A percentile compares a stretch with the other conserved stretches of the same genome.
Evolutionary conservation across 2,113 vertebrate species (phyloP).

Genomic region (Rhynchomys soricoides): DNA sequence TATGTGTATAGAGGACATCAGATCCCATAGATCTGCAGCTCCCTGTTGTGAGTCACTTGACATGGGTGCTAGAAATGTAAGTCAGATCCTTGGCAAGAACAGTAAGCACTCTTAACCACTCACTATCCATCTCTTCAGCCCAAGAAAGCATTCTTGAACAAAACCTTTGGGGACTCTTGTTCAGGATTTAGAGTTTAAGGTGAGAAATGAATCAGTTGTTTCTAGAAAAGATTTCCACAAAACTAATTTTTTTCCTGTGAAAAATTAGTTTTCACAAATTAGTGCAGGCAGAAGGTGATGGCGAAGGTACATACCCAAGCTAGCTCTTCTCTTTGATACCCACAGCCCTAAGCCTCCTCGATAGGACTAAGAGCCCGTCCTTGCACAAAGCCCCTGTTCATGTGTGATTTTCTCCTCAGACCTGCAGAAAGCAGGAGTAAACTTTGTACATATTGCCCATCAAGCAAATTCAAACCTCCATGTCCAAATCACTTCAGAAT

Average conservation of each 20-base stretch:
- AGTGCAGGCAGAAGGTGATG: not conserved
- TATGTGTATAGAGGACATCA: not conserved
- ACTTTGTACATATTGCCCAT: not conserved
- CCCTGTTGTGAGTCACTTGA: not conserved
- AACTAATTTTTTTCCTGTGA: not conserved
- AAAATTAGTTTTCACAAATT: too few relatives aligned
- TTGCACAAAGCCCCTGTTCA: not conserved
- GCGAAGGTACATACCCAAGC: slow-evolving; percentile 14
- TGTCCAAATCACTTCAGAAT: slow-evolving; percentile 42
- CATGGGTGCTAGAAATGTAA: not conserved
- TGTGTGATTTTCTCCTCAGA: not conserved
- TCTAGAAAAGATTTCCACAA: slow-evolving; percentile 37
- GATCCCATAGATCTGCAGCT: not conserved
- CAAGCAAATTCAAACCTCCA: not conserved
- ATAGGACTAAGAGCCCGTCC: not conserved
- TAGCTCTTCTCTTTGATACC: not conserved
- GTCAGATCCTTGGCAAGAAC: not conserved
- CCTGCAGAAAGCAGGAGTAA: slow-evolving; percentile 5
- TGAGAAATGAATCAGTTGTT: slow-evolving; percentile 14
- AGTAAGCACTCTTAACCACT: not conserved
- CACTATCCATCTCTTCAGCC: not conserved
- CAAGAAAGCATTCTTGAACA: slow-evolving; percentile 36
- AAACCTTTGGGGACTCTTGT: not conserved
- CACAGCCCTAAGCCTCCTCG: not conserved
- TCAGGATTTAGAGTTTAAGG: slow-evolving; percentile 41